Conservation (phyloP, 2,113 vertebrate genomes). For the Acanthochromis polyacanthus region DNA sequence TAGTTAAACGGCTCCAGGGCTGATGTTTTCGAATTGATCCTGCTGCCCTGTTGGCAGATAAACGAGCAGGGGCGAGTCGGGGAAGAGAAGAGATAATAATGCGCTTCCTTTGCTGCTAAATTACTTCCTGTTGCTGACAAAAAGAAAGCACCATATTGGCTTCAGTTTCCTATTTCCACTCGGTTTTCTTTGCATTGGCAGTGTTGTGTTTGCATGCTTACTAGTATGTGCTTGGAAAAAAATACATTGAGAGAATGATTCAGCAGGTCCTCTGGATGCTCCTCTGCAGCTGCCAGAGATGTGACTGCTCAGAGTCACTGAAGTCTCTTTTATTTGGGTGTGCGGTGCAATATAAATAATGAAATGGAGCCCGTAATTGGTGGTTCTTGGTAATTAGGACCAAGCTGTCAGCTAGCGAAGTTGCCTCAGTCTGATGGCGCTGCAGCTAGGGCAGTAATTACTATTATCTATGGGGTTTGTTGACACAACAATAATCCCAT, state of each 20-base stretch:
- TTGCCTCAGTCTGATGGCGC: slow-evolving; percentile 78
- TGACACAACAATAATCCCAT: slow-evolving; percentile 82
- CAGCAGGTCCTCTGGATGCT: slow-evolving; percentile 62
- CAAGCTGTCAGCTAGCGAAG: slow-evolving; percentile 81
- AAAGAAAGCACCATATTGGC: slow-evolving; percentile 50
- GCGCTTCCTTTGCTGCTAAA: slow-evolving; percentile 67
- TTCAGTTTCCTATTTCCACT: slow-evolving; percentile 31
- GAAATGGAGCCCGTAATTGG: slow-evolving; percentile 83
- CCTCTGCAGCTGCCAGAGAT: slow-evolving; percentile 71
- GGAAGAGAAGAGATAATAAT: slow-evolving; percentile 47
- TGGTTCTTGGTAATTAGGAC: slow-evolving; percentile 85
- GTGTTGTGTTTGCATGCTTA: slow-evolving; percentile 41
- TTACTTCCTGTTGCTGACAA: slow-evolving; percentile 67
- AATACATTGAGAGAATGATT: slow-evolving; percentile 48
- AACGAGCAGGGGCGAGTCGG: slow-evolving; percentile 31
- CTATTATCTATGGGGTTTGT: slow-evolving; percentile 83
- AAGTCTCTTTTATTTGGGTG: slow-evolving; percentile 79
- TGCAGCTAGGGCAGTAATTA: slow-evolving; percentile 79
- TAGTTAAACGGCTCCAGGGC: slow-evolving; percentile 38
- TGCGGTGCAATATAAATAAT: slow-evolving; percentile 83
- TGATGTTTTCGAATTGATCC: slow-evolving; percentile 36
- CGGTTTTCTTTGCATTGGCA: slow-evolving; percentile 20
- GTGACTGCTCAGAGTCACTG: slow-evolving; percentile 61
- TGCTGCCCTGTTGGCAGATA: slow-evolving; percentile 47
- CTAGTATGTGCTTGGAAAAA: slow-evolving; percentile 42